These are phyloP conservation scores for Axea sp. DNA, from an alignment of 2,888 invertebrate genomes.

Conservation along the genomic window DNA sequence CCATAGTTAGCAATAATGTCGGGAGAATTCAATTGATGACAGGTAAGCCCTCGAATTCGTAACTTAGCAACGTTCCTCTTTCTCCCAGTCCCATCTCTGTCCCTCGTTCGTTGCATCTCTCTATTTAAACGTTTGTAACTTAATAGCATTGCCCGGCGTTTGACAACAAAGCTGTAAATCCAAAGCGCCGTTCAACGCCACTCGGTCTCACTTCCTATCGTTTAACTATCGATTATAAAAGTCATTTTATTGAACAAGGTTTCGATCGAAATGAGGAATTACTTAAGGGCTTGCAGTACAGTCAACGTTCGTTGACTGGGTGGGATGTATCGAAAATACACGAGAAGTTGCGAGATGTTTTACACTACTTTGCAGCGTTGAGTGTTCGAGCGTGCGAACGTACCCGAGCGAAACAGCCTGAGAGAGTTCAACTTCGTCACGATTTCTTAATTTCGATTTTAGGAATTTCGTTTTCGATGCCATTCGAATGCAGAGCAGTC, in stretches of 20 bases:
- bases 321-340: too few species aligned
- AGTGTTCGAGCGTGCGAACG: too few species aligned
- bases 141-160: slow-evolving; percentile 49
- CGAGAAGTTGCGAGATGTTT: too few species aligned
- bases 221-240: slow-evolving; percentile 44
- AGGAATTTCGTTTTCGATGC: too few species aligned
- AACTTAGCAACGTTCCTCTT: slow-evolving; percentile 45
- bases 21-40: slow-evolving; percentile 82
- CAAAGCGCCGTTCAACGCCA: slow-evolving; percentile 34
- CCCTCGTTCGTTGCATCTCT: slow-evolving; percentile 14
- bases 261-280: too few species aligned
- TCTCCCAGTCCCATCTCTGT: slow-evolving; percentile 12
- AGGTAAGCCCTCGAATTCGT: slow-evolving; percentile 76
- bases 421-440: too few species aligned
- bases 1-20: slow-evolving; percentile 82
- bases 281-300: too few species aligned
- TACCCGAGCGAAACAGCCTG: too few species aligned
- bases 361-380: too few species aligned
- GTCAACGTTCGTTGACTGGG: too few species aligned
- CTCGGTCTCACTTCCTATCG: slow-evolving; percentile 41
- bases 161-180: slow-evolving; percentile 50
- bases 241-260: slow-evolving; percentile 30
- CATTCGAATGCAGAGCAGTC: too few species aligned
- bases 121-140: slow-evolving; percentile 47
- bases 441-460: too few species aligned